These are phyloP conservation scores for Periophthalmus modestus DNA, from an alignment of 2,113 vertebrate genomes.

Conservation along the genomic window DNA sequence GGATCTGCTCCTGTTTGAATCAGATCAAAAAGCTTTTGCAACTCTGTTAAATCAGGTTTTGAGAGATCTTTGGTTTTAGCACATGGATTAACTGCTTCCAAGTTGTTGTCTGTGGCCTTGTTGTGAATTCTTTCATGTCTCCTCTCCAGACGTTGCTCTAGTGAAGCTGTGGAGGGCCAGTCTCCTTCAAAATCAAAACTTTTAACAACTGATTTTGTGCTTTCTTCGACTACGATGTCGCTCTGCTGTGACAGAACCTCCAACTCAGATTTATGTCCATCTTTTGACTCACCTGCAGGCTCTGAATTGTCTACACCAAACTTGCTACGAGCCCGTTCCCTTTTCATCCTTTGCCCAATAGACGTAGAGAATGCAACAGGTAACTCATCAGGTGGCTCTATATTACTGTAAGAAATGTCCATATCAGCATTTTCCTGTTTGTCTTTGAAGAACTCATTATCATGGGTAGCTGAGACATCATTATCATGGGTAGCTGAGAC, in stretches of 20 bases:
- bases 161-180: conserved; percentile 85
- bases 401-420: conserved; percentile 64
- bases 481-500: conserved; percentile 64
- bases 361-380: conserved; percentile 69
- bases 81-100: conserved; percentile 19
- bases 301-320: conserved; percentile 33
- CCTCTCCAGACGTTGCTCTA: conserved; percentile 79
- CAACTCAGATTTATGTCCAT: conserved; percentile 40
- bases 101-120: not conserved
- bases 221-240: conserved; percentile 12
- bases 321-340: conserved; percentile 53
- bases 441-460: conserved; percentile 7
- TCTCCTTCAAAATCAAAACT: conserved; percentile 86
- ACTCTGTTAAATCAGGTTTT: conserved; percentile 50
- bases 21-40: conserved; percentile 73
- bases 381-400: conserved; percentile 60
- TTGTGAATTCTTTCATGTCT: conserved; percentile 53
- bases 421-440: conserved; percentile 26
- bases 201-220: conserved; percentile 12
- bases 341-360: conserved; percentile 72
- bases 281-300: conserved; percentile 42
- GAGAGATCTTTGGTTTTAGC: not conserved
- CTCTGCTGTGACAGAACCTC: not conserved
- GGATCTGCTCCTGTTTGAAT: conserved; percentile 56
- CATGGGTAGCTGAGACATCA: conserved; percentile 70